Evolutionary conservation across 2,888 invertebrate genomes (phyloP).

Genomic region (Gisinianus flammeolus): DNA sequence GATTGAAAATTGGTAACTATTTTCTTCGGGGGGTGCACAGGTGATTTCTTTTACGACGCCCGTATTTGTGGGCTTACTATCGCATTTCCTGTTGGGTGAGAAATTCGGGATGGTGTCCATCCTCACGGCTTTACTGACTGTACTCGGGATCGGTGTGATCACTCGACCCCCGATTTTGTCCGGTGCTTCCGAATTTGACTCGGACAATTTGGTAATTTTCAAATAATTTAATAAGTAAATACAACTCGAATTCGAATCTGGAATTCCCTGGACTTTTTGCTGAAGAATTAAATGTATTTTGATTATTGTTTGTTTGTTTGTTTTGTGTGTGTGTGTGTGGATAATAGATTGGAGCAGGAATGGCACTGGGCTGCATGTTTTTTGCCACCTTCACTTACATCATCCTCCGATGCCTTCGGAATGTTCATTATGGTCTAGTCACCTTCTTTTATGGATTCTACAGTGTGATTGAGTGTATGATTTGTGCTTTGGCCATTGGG

Average conservation of each 20-base stretch:
- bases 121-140: conserved; percentile 45
- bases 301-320: too few species aligned
- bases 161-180: conserved; percentile 53
- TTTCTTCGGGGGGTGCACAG: too few species aligned
- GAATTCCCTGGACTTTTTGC: too few species aligned
- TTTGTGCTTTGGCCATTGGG: conserved; percentile 42
- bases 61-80: conserved; percentile 50
- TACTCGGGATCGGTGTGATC: conserved; percentile 52
- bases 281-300: too few species aligned
- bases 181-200: conserved; percentile 50
- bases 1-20: too few species aligned
- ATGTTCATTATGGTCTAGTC: conserved; percentile 50
- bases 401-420: conserved; percentile 48
- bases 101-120: conserved; percentile 52
- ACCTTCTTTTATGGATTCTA: conserved; percentile 53
- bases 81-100: conserved; percentile 50
- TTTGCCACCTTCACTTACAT: conserved; percentile 53
- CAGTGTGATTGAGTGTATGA: conserved; percentile 47
- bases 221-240: background rate
- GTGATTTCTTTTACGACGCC: conserved; percentile 51
- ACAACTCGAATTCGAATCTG: background rate
- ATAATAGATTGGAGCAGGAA: conserved; percentile 53
- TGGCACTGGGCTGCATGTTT: conserved; percentile 51
- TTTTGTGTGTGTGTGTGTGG: too few species aligned
- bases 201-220: conserved; percentile 47